Percentiles rank a stretch among this genome's conserved stretches.
Conservation (phyloP, 1,140 invertebrate species). For the Acarapis woodi region DNA sequence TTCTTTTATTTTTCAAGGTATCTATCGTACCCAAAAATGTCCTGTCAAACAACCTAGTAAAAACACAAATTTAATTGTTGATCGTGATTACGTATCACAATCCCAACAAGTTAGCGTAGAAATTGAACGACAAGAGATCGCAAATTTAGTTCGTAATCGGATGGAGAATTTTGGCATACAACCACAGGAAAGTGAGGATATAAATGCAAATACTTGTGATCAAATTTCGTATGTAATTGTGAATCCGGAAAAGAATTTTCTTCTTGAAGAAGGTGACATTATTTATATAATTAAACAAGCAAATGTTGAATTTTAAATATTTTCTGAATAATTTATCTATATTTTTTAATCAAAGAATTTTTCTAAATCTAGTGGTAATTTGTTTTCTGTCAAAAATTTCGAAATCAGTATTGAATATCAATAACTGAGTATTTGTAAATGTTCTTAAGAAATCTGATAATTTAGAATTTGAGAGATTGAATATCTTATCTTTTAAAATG, state of each 20-base stretch:
- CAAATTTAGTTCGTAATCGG: constrained; percentile 62
- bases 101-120: constrained; percentile 34
- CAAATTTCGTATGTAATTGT: constrained; percentile 90
- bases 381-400: no score
- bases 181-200: constrained; percentile 65
- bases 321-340: no score
- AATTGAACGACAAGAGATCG: constrained; percentile 76
- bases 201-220: constrained; percentile 57
- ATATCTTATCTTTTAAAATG: no score
- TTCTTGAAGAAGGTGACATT: constrained; percentile 79
- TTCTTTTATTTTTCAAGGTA: no score
- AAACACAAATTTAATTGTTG: not conserved
- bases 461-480: no score
- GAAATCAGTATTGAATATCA: no score
- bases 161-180: constrained; percentile 76
- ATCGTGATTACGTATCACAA: constrained; percentile 8
- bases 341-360: no score
- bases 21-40: constrained; percentile 5
- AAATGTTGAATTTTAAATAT: no score
- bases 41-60: no score
- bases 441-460: no score
- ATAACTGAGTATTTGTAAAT: no score
- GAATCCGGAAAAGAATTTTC: constrained; percentile 87
- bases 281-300: constrained; percentile 65
- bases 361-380: no score